Base-by-base conservation (phyloP, 1,140 invertebrate genomes). In the Littorina saxatilis region DNA sequence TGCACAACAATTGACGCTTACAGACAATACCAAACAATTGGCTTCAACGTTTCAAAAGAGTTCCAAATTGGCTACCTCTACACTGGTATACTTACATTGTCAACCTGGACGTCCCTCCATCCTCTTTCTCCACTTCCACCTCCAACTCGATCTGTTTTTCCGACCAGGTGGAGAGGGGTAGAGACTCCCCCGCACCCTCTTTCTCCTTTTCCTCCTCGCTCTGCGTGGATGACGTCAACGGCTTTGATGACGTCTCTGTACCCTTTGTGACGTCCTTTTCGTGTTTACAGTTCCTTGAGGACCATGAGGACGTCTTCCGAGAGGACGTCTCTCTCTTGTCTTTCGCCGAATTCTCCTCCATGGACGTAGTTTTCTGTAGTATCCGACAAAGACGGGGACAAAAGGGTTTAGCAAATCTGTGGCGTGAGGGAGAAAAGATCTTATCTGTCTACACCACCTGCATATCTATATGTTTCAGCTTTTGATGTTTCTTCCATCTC, bases 341-440 rank as follows among this genome's bases (percentile, higher is more conserved):
- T 43, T 39, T 15, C 1, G 20, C 76, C 3, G 58, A 61, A 39
- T 27, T 43, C 11, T 78, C 58, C 58, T 78, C 76, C 76, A 78
- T 78, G 32, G 58, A 58, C 11, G 11, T 78, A 29, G 76, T 43
- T 27, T 78, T 78, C 75, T 78, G 76, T 13, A 29, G 47, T n/a
- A n/a, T n/a, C n/a, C n/a, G n/a, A n/a, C n/a, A n/a, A n/a, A n/a
- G n/a, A n/a, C n/a, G n/a, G n/a, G n/a, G n/a, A n/a, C n/a, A n/a
- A n/a, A n/a, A n/a, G n/a, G n/a, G n/a, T n/a, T n/a, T n/a, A n/a
- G n/a, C n/a, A n/a, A n/a, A n/a, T n/a, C n/a, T n/a, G 50, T 15
- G 43, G 3, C 13, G 17, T 9, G 35, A 55, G 50, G 23, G 27
- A 11, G 20, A 32, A 52, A 55, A 17, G n/a, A 47, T 27, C 20